Evolutionary conservation across 2,888 invertebrate genomes (phyloP).

Genomic region (Isotomurus palustris): DNA sequence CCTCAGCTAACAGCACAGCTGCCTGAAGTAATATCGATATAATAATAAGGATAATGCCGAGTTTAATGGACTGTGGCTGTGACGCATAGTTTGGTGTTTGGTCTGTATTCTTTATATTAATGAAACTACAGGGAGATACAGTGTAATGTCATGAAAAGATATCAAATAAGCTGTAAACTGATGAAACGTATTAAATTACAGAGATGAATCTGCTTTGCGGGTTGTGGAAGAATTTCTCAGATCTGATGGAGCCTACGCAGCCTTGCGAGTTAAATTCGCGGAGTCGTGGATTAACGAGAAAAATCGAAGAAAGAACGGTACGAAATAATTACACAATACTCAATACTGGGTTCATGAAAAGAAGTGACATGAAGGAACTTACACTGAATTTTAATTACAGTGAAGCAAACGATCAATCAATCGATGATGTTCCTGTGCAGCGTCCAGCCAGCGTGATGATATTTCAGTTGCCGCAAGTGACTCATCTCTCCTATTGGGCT

Average conservation of each 20-base stretch:
- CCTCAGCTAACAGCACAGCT: too few species aligned
- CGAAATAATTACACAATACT: background rate
- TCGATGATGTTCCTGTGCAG: constrained; percentile 34
- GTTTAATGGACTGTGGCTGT: too few species aligned
- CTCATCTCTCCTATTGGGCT: background rate
- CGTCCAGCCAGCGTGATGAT: constrained; percentile 26
- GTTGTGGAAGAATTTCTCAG: constrained; percentile 34
- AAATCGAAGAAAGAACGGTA: constrained; percentile 34
- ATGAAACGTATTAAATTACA: constrained; percentile 11
- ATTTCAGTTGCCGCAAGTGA: background rate
- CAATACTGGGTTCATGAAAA: constrained; percentile 1
- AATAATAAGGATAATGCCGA: too few species aligned
- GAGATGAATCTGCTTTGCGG: constrained; percentile 27
- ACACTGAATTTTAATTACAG: constrained; percentile 19
- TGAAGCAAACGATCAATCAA: constrained; percentile 33
- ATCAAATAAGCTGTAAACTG: background rate
- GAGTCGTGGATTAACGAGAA: constrained; percentile 36
- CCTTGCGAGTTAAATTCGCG: constrained; percentile 30
- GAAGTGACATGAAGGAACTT: too few species aligned
- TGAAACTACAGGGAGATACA: too few species aligned
- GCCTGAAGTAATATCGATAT: too few species aligned
- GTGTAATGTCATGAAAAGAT: background rate
- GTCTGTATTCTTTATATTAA: too few species aligned
- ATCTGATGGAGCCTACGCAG: constrained; percentile 27
- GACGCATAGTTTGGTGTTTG: too few species aligned